phyloP scores from a whole-genome alignment of 2,888 invertebrate genomes.

The Prosopocoilus inquinatus region DNA sequence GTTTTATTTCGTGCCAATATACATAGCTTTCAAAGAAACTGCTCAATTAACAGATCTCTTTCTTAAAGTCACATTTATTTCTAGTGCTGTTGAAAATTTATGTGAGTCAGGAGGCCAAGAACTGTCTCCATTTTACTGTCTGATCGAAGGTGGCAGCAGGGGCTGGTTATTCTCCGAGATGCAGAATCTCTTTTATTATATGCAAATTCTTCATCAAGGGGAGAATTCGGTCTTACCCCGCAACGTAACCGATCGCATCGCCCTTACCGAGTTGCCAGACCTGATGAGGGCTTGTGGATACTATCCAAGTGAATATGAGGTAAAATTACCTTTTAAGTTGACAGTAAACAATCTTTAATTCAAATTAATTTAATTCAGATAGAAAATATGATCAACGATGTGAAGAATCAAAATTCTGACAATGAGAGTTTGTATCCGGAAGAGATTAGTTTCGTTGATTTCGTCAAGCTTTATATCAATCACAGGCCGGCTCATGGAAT shows the following conservation, averaged over 20 bases:
- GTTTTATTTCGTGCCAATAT: too few species aligned
- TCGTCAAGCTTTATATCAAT: constrained; percentile 65
- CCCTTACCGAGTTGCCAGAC: constrained; percentile 67
- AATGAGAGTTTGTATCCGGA: constrained; percentile 50
- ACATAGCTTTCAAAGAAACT: too few species aligned
- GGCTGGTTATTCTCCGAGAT: constrained; percentile 72
- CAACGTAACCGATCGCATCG: constrained; percentile 60
- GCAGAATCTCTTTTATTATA: constrained; percentile 73
- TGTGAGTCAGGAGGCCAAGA: constrained; percentile 56
- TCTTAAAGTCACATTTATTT: too few species aligned
- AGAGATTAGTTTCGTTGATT: constrained; percentile 65
- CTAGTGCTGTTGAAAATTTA: constrained; percentile 55
- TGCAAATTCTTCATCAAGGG: constrained; percentile 71
- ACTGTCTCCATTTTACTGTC: constrained; percentile 67
- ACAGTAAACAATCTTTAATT: not conserved
- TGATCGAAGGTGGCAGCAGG: constrained; percentile 67
- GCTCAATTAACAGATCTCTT: too few species aligned
- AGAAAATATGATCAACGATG: constrained; percentile 60
- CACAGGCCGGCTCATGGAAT: constrained; percentile 63
- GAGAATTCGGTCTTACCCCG: constrained; percentile 64
- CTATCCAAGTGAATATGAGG: constrained; percentile 71
- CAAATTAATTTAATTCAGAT: constrained; percentile 48
- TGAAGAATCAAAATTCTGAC: constrained; percentile 55
- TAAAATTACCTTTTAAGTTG: not conserved
- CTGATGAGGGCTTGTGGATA: constrained; percentile 73